Evolutionary conservation across 2,888 invertebrate genomes (phyloP).

Genomic region (Drosophila ochracea): DNA sequence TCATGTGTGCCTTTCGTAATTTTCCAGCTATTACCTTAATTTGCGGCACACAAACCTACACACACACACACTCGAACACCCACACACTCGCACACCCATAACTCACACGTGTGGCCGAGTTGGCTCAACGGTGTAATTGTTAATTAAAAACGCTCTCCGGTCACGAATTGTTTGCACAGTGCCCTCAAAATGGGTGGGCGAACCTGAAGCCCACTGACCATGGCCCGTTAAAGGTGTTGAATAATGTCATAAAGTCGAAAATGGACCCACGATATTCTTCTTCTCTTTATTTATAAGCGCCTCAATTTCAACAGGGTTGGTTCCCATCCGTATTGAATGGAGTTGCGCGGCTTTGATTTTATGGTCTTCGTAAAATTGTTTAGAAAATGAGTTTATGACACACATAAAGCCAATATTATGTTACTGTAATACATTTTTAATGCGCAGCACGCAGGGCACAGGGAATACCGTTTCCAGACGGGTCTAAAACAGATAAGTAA

Average conservation of each 20-base stretch:
- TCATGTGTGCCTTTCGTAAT: conserved; percentile 49
- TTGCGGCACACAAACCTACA: conserved; percentile 40
- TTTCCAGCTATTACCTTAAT: conserved; percentile 72
- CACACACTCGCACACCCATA: background rate
- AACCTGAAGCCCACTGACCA: conserved; percentile 10
- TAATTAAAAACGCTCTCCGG: conserved; percentile 71
- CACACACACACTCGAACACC: conserved; percentile 6
- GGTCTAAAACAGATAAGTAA: conserved; percentile 55
- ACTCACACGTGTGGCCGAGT: conserved; percentile 53
- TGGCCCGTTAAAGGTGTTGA: conserved; percentile 37
- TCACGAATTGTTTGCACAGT: conserved; percentile 57
- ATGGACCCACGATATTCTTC: background rate
- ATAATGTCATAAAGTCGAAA: conserved; percentile 38
- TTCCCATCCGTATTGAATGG: conserved; percentile 9
- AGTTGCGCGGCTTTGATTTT: conserved; percentile 24
- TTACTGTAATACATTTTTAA: conserved; percentile 64
- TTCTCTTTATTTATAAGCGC: background rate
- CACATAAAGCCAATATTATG: conserved; percentile 50
- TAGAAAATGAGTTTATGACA: conserved; percentile 60
- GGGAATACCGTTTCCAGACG: background rate
- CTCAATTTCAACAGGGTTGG: conserved; percentile 6
- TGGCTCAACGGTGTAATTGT: conserved; percentile 63
- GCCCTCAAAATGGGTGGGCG: conserved; percentile 11
- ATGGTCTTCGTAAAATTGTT: conserved; percentile 50
- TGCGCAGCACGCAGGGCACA: conserved; percentile 16